Percentiles rank a stretch among this genome's conserved stretches.
Evolutionary conservation across 2,888 invertebrate species (phyloP).

Genomic region (Tetanocera ferruginea): DNA sequence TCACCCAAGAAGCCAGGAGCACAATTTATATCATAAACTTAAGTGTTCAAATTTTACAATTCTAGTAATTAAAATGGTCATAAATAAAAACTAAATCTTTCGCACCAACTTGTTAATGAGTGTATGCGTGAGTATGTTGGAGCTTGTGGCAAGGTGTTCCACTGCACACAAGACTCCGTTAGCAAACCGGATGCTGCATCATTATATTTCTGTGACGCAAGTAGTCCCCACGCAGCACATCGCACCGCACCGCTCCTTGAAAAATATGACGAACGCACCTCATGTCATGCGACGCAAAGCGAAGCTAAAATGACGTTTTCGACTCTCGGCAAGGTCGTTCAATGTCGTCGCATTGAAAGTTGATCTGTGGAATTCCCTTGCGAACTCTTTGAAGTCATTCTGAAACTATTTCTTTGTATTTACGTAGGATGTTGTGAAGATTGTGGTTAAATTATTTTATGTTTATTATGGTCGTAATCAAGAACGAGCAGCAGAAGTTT

Average conservation of each 20-base stretch:
- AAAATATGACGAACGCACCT: neutral
- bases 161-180: conserved; percentile 19
- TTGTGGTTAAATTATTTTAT: too few relatives aligned
- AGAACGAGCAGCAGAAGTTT: too few relatives aligned
- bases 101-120: too few relatives aligned
- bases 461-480: too few relatives aligned
- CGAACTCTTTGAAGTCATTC: neutral
- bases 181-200: conserved; percentile 31
- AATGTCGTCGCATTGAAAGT: neutral
- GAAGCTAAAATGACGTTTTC: neutral
- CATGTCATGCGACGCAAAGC: neutral
- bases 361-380: neutral
- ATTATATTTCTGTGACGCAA: neutral
- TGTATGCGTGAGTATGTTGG: too few relatives aligned
- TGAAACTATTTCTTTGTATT: too few relatives aligned
- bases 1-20: too few relatives aligned
- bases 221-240: neutral
- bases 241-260: neutral
- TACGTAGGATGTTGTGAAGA: too few relatives aligned
- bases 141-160: neutral
- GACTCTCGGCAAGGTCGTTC: neutral
- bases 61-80: too few relatives aligned
- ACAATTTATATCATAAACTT: too few relatives aligned
- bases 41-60: too few relatives aligned
- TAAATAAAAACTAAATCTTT: too few relatives aligned